Evolutionary conservation across 2,888 invertebrate species (phyloP), one percentile per base, ranked within the genome.

Genomic region (Temnothorax ravouxi): DNA sequence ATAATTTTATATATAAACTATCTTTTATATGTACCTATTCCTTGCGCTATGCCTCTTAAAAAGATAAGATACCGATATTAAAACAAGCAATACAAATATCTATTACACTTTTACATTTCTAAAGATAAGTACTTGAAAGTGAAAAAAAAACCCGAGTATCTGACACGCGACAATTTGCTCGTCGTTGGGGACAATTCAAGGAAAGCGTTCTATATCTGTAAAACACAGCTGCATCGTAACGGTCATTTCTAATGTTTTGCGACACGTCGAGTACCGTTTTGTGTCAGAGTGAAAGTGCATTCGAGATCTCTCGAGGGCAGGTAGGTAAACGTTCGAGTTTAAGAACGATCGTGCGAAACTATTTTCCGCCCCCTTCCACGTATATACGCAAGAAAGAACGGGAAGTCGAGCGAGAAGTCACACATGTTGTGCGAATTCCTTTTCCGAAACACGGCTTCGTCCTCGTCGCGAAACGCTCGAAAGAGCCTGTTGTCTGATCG

Each of bases 251-350:
- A 79, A 47, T 47, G 18, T 59, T 69, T 71, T 47, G 21, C 18
- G 44, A 29, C 29, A 44, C 41, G 1, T 29, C 21, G 41, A 5
- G 38, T 15, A 29, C 44, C 3, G 13, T 34, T 18, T 44, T 13
- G 9, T 5, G 34, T 47, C 18, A 29, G 72, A 29, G 72, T 79
- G 72, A 79, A 79, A 79, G 71, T 71, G 59, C 21, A 47, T 21
- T 71, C 47, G 47, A 44, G 59, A 71, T 21, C 18, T 59, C 21
- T 34, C 71, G 44, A 13, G 29, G 15, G 34, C 41, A n/a, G 21
- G 34, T 34, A 34, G 6, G 47, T 47, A 62, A 75, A 21, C n/a
- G 18, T 72, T 56, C 18, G 18, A 41, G 34, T 9, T n/a, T 66
- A 38, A 21, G 3, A 18, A n/a, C 9, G 34, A 3, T 34, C 8